phyloP scores from a whole-genome alignment of 2,113 vertebrate species.

The Dromaius novaehollandiae region DNA sequence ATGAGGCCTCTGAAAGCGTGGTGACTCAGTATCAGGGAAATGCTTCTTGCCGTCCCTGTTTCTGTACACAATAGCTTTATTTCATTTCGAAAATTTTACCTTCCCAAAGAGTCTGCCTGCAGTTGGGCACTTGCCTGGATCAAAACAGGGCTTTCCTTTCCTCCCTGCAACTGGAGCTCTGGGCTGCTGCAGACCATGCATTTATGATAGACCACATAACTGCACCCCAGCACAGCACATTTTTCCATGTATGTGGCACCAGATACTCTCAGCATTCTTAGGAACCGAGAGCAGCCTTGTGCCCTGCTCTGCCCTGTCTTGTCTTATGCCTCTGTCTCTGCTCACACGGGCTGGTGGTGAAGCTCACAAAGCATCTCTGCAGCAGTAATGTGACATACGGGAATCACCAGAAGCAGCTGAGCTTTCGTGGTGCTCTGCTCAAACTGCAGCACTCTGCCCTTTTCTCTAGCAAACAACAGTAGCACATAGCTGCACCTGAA shows the following conservation, averaged over 20 bases:
- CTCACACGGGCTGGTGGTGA: accelerated
- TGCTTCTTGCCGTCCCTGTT: neutral
- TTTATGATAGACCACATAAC: accelerated
- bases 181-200: neutral
- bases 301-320: neutral
- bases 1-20: neutral
- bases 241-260: neutral
- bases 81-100: neutral
- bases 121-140: accelerated
- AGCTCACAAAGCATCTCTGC: neutral
- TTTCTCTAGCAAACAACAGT: neutral
- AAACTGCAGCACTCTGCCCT: neutral
- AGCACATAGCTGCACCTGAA: neutral
- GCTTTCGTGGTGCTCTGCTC: neutral
- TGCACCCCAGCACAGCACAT: accelerated
- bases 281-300: neutral
- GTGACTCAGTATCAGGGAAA: neutral
- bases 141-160: neutral
- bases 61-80: neutral
- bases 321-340: neutral
- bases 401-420: no score
- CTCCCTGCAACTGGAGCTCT: neutral
- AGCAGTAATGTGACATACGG: accelerated
- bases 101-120: neutral
- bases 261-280: neutral